A percentile compares a stretch with the other conserved stretches of the same genome.
phyloP scores from a whole-genome alignment of 2,888 invertebrate genomes.

The Drosophila cognata region DNA sequence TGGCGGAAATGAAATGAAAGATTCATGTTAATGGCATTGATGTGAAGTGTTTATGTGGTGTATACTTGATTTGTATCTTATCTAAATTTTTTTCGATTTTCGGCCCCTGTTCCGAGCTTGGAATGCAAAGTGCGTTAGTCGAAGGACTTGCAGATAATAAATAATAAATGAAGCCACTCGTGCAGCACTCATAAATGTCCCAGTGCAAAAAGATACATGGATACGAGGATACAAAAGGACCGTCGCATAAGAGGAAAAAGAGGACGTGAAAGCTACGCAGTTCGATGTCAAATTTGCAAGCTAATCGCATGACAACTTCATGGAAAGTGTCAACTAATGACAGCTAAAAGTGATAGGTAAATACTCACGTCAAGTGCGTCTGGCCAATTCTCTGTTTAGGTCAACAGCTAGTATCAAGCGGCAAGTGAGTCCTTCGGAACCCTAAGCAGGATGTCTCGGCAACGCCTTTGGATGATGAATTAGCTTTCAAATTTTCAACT shows the following conservation, averaged over 20 bases:
- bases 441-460: background rate
- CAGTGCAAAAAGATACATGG: conserved; percentile 1
- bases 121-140: conserved; percentile 6
- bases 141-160: conserved; percentile 22
- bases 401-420: background rate
- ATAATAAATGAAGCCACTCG: conserved; percentile 36
- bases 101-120: background rate
- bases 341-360: conserved; percentile 11
- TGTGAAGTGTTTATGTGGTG: conserved; percentile 47
- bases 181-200: conserved; percentile 23
- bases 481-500: conserved; percentile 55
- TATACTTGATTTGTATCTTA: conserved; percentile 41
- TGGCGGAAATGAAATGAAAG: conserved; percentile 43
- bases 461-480: conserved; percentile 14
- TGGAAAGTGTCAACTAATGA: conserved; percentile 2
- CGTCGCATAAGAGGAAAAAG: background rate
- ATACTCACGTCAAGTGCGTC: conserved; percentile 35
- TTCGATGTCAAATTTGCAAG: background rate
- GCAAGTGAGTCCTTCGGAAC: background rate
- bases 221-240: background rate
- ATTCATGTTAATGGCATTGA: conserved; percentile 58
- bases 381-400: background rate
- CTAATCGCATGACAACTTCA: conserved; percentile 4
- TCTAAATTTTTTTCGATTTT: background rate
- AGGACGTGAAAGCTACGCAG: background rate